phyloP scores from a whole-genome alignment of 23 tunicate species.

The Clavelina lepadiformis region DNA sequence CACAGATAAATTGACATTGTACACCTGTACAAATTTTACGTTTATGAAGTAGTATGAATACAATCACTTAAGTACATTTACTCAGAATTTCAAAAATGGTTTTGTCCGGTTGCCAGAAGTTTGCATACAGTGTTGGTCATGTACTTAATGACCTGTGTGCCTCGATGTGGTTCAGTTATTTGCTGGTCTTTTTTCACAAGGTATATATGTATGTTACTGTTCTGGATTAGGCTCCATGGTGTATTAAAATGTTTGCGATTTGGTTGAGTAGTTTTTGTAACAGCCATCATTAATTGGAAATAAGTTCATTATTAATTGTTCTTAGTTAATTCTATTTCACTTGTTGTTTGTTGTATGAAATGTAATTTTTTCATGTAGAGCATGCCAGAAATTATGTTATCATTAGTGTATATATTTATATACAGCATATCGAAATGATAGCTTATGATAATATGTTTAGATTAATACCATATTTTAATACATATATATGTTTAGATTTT shows the following conservation, averaged over 20 bases:
- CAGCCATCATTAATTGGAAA: too few species aligned
- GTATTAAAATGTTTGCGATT: too few species aligned
- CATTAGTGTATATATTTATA: not conserved
- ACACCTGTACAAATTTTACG: not conserved
- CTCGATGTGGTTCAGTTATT: constrained; percentile 99
- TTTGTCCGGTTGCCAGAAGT: constrained; percentile 28
- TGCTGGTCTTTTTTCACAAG: constrained; percentile 78
- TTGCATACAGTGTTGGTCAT: constrained; percentile 85
- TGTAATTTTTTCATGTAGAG: not conserved
- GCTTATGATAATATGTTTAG: not conserved
- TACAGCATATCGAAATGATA: not conserved
- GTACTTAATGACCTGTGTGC: constrained; percentile 98
- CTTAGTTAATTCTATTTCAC: too few species aligned
- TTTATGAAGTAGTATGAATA: not conserved
- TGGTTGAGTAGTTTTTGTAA: too few species aligned
- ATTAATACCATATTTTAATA: too few species aligned
- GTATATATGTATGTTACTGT: too few species aligned
- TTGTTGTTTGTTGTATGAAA: too few species aligned
- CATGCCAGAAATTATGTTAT: not conserved
- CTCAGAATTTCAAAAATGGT: constrained; percentile 13
- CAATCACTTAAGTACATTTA: not conserved
- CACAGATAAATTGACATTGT: too few species aligned
- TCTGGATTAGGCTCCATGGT: too few species aligned
- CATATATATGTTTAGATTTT: too few species aligned
- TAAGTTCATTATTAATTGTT: too few species aligned